Conservation (phyloP, 2,888 invertebrate genomes). For the Oscheius sp. region DNA sequence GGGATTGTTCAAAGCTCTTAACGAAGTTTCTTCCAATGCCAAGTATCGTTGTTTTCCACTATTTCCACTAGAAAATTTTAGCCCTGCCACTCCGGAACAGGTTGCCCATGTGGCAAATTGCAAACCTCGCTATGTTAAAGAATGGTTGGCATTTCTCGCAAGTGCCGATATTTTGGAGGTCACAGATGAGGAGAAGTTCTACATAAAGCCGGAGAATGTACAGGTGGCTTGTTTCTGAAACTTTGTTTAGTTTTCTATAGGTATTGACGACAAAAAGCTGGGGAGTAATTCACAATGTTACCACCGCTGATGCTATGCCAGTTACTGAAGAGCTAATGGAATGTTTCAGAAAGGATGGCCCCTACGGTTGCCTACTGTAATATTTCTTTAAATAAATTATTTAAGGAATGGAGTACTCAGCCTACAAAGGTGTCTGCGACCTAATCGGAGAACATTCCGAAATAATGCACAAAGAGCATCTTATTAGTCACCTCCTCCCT, state of each 20-base stretch:
- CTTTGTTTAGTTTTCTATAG: conserved; percentile 21
- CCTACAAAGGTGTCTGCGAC: conserved; percentile 51
- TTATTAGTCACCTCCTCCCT: conserved; percentile 58
- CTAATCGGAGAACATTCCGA: conserved; percentile 39
- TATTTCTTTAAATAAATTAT: neutral
- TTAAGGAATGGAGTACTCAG: conserved; percentile 21
- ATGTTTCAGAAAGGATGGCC: conserved; percentile 55
- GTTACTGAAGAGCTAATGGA: conserved; percentile 47
- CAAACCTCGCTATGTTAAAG: conserved; percentile 60
- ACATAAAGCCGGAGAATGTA: conserved; percentile 47
- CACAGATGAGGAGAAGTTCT: conserved; percentile 54
- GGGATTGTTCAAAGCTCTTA: conserved; percentile 28
- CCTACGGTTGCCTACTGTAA: conserved; percentile 38
- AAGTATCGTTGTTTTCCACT: neutral
- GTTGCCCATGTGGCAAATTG: conserved; percentile 58
- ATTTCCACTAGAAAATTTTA: neutral
- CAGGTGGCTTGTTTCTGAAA: conserved; percentile 28
- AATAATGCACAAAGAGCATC: conserved; percentile 55
- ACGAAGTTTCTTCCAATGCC: conserved; percentile 17
- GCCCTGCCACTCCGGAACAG: conserved; percentile 41
- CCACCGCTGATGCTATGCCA: conserved; percentile 39
- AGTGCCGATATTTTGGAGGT: conserved; percentile 56
- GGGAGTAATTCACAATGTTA: conserved; percentile 37
- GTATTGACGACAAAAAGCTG: conserved; percentile 40
- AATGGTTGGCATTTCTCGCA: conserved; percentile 56